These are phyloP conservation scores for Tanaodytes sp. DNA, from an alignment of 2,888 invertebrate genomes.

Conservation along the genomic window DNA sequence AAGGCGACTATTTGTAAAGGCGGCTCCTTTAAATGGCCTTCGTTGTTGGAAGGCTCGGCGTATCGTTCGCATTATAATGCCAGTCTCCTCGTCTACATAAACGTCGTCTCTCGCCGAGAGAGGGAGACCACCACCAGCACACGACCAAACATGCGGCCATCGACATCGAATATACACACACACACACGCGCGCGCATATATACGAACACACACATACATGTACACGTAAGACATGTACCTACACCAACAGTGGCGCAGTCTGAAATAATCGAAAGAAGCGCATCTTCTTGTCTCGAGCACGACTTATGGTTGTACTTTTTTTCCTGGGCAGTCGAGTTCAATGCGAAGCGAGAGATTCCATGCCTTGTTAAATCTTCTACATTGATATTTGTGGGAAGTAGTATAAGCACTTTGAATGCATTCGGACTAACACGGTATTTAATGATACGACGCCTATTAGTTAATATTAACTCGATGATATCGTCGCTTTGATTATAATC, in stretches of 20 bases:
- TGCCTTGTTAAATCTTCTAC: slow-evolving; percentile 46
- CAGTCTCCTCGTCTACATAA: slow-evolving; percentile 53
- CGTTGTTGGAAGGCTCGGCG: slow-evolving; percentile 52
- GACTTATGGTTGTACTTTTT: slow-evolving; percentile 48
- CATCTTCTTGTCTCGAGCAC: slow-evolving; percentile 49
- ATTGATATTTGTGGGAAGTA: slow-evolving; percentile 44
- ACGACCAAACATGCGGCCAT: slow-evolving; percentile 25
- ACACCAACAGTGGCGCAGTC: slow-evolving; percentile 27
- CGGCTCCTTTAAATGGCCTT: slow-evolving; percentile 54
- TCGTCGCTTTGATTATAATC: too few relatives aligned
- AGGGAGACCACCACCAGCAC: slow-evolving; percentile 46
- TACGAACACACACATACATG: not conserved
- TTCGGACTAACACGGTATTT: slow-evolving; percentile 17
- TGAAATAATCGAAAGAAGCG: slow-evolving; percentile 52
- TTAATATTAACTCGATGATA: too few relatives aligned
- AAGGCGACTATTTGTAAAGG: slow-evolving; percentile 55
- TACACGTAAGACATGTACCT: slow-evolving; percentile 12
- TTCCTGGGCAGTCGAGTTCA: slow-evolving; percentile 29
- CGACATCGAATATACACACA: slow-evolving; percentile 20
- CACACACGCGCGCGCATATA: not conserved
- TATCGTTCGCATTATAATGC: slow-evolving; percentile 53
- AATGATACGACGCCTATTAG: too few relatives aligned
- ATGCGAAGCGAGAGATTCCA: slow-evolving; percentile 45
- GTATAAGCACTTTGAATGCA: slow-evolving; percentile 14
- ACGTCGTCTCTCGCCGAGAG: slow-evolving; percentile 42